Conservation (phyloP, 2,113 vertebrate species). For the Corythoichthys intestinalis region DNA sequence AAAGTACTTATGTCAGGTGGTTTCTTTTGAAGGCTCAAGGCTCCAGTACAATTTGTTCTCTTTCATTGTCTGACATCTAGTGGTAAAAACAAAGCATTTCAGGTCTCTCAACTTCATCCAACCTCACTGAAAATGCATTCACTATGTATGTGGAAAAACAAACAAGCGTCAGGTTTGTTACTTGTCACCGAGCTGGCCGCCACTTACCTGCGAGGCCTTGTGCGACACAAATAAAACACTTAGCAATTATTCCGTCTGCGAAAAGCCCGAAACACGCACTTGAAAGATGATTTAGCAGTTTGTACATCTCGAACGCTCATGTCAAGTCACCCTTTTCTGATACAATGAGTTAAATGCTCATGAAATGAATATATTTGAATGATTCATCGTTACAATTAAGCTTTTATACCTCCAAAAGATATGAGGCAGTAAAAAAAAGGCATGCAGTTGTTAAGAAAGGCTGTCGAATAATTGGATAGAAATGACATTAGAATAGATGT, state of each 20-base stretch:
- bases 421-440: not conserved
- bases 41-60: not conserved
- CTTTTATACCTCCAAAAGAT: not conserved
- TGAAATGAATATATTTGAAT: not conserved
- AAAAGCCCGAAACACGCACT: not conserved
- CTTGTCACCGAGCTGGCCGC: constrained; percentile 17
- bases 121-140: not conserved
- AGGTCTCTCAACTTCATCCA: not conserved
- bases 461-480: not conserved
- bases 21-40: too few species aligned
- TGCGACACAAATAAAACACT: constrained; percentile 53
- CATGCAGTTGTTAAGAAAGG: not conserved
- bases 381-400: not conserved
- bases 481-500: not conserved
- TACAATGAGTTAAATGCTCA: constrained; percentile 8
- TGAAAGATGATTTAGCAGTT: not conserved
- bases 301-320: constrained; percentile 22
- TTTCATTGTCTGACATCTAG: constrained; percentile 49
- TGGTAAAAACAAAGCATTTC: constrained; percentile 19
- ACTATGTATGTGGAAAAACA: not conserved
- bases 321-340: constrained; percentile 38
- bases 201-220: constrained; percentile 64
- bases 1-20: too few species aligned
- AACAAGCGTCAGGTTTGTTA: constrained; percentile 47
- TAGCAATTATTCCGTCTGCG: constrained; percentile 45